Evolutionary conservation across 2,113 vertebrate genomes (phyloP).

Genomic region (Apaloderma vittatum): DNA sequence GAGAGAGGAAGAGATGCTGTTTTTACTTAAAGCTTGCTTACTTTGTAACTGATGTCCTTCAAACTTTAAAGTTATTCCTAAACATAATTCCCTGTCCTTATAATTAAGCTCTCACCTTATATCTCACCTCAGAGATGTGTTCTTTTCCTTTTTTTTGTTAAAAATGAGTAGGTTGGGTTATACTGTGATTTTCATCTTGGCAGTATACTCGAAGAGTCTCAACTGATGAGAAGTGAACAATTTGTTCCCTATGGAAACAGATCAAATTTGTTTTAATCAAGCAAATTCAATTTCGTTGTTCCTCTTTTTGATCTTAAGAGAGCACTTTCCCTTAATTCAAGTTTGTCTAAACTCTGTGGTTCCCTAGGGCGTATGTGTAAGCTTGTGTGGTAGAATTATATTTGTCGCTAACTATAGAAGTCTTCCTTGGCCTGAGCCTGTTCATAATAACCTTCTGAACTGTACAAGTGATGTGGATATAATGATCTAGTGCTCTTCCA

Average conservation of each 20-base stretch:
- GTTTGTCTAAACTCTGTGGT: constrained; percentile 10
- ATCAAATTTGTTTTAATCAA: constrained; percentile 71
- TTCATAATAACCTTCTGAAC: neutral
- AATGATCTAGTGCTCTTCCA: neutral
- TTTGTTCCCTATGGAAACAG: neutral
- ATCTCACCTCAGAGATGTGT: neutral
- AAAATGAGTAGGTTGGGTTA: constrained; percentile 40
- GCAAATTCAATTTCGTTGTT: constrained; percentile 4
- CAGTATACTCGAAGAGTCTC: constrained; percentile 27
- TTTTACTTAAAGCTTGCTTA: neutral
- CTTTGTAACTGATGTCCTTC: neutral
- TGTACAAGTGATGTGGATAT: neutral
- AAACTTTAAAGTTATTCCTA: constrained; percentile 16
- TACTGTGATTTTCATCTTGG: neutral
- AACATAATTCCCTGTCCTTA: constrained; percentile 13
- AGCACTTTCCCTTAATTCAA: neutral
- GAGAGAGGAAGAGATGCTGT: neutral
- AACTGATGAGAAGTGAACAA: neutral
- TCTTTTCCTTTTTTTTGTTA: constrained; percentile 7
- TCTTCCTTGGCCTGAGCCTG: neutral
- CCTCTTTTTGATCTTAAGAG: constrained; percentile 34
- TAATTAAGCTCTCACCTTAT: constrained; percentile 40
- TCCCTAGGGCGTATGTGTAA: neutral
- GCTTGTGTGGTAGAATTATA: neutral
- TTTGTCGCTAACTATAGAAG: neutral